Conservation (phyloP, 2,888 invertebrate species). For the Leucophenga maculata region DNA sequence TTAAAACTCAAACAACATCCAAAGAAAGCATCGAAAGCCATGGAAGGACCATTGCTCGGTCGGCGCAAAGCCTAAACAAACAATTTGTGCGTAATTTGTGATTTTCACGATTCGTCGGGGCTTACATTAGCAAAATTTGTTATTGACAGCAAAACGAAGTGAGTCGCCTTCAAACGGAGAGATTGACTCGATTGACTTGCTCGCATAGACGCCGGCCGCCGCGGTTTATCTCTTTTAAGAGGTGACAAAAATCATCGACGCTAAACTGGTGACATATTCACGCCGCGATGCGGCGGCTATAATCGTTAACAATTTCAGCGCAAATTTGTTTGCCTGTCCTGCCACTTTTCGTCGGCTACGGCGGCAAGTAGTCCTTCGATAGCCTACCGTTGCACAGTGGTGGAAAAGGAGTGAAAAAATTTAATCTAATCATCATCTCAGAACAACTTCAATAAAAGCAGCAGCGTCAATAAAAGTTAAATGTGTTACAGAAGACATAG, state of each 20-base stretch:
- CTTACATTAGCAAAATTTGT: no score
- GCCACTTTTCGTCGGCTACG: conserved; percentile 9
- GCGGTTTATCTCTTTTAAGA: background rate
- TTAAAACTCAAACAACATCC: conserved; percentile 46
- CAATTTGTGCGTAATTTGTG: conserved; percentile 19
- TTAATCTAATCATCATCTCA: no score
- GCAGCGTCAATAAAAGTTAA: no score
- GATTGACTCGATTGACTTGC: no score
- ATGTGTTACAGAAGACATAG: no score
- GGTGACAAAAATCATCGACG: background rate
- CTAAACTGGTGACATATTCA: conserved; percentile 25
- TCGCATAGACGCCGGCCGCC: no score
- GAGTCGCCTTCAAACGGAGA: no score
- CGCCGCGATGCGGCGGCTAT: no score
- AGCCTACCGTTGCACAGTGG: no score
- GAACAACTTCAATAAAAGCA: no score
- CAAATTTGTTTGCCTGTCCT: conserved; percentile 58
- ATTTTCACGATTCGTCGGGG: background rate
- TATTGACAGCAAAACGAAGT: no score
- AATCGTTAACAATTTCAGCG: conserved; percentile 52
- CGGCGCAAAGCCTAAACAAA: conserved; percentile 4
- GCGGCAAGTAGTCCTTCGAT: background rate
- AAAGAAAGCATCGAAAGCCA: background rate
- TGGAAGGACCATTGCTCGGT: background rate
- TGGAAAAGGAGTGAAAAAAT: no score